A percentile compares a stretch with the other conserved stretches of the same genome.
These are phyloP conservation scores for Ericerus pela DNA, from an alignment of 1,140 invertebrate genomes.

Conservation along the genomic window DNA sequence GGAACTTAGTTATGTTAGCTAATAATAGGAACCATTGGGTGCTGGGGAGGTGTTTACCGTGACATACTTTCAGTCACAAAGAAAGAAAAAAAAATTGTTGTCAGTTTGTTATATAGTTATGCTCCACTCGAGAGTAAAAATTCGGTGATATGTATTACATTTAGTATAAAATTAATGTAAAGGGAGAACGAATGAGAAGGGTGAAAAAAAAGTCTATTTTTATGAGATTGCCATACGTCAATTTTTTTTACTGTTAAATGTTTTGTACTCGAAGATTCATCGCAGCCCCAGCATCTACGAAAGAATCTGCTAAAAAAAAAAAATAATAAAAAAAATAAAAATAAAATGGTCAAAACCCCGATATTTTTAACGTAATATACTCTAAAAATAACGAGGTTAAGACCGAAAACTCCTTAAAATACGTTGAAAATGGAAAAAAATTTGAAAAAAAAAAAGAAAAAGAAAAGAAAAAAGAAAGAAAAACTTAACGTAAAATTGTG, in stretches of 20 bases:
- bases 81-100: neutral
- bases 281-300: neutral
- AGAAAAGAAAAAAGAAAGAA: too few relatives aligned
- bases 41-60: constrained; percentile 27
- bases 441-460: constrained; percentile 10
- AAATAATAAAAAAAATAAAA: too few relatives aligned
- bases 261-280: neutral
- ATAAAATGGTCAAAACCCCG: neutral
- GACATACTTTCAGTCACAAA: neutral
- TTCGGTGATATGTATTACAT: too few relatives aligned
- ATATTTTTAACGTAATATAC: neutral
- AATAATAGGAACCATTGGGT: constrained; percentile 33
- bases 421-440: constrained; percentile 16
- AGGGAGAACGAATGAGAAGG: too few relatives aligned
- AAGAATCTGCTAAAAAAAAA: too few relatives aligned
- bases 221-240: too few relatives aligned
- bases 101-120: too few relatives aligned
- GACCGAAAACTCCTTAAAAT: neutral
- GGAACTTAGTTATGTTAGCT: constrained; percentile 34
- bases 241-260: too few relatives aligned
- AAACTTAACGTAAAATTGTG: too few relatives aligned
- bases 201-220: too few relatives aligned
- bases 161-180: too few relatives aligned
- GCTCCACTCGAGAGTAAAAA: too few relatives aligned
- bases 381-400: neutral